Evolutionary conservation across 2,113 vertebrate genomes (phyloP).

Genomic region (Paratilapia polleni): DNA sequence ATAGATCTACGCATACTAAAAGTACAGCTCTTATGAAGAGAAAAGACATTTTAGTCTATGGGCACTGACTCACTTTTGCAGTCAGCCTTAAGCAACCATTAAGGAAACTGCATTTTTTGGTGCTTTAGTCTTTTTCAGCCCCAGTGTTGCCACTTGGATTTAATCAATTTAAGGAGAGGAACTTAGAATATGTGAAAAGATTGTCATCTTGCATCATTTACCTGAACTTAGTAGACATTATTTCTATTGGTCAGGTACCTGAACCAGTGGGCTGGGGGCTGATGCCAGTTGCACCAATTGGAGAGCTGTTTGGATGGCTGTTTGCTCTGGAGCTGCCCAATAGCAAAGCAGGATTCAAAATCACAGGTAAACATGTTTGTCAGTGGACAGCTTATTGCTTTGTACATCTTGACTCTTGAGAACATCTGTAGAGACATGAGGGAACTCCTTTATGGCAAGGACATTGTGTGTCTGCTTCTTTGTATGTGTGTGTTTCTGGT

Average conservation of each 20-base stretch:
- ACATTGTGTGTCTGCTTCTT: constrained; percentile 21
- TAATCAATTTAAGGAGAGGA: background rate
- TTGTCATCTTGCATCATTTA: background rate
- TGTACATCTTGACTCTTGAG: background rate
- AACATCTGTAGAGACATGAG: constrained; percentile 21
- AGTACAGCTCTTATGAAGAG: too few species aligned
- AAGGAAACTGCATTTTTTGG: background rate
- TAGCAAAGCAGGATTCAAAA: constrained; percentile 90
- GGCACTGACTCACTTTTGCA: background rate
- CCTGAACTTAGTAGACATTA: background rate
- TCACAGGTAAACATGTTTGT: constrained; percentile 82
- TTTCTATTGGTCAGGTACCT: constrained; percentile 77
- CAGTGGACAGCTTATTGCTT: background rate
- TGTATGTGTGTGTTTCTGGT: constrained; percentile 35
- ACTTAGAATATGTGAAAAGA: background rate
- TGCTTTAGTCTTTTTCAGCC: background rate
- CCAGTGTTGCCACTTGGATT: background rate
- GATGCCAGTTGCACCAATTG: constrained; percentile 88
- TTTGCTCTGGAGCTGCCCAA: constrained; percentile 93
- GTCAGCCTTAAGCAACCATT: background rate
- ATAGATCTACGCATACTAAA: too few species aligned
- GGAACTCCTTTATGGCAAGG: constrained; percentile 36
- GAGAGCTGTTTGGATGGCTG: constrained; percentile 94
- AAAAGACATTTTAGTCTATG: too few species aligned
- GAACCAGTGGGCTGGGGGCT: constrained; percentile 86